Evolutionary conservation across 2,797 vertebrate species (phyloP), one percentile per base, ranked within the genome.

Genomic region (Pelodytes ibericus): DNA sequence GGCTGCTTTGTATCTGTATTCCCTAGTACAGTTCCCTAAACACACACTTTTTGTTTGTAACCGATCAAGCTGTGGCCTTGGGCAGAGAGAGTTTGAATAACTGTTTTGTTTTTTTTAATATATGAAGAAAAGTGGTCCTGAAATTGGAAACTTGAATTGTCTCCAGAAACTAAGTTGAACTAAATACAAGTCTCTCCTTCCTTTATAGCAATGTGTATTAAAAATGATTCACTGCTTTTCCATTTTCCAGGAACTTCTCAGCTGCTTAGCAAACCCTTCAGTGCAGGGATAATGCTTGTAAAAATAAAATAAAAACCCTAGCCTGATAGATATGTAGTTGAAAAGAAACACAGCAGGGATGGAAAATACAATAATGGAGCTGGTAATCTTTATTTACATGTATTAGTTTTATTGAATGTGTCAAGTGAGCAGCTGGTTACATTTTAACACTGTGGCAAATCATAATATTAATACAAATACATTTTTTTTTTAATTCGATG

Each of bases 131-230:
- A 26, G n/a, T 25, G 51, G 29, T 25, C 51, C 13, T 26, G 33
- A 58, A 58, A 58, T 22, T 70, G 67, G 67, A 70, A 70, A 70
- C 27, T 70, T 70, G 67, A 70, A 70, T n/a, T 10, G 8, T 9
- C 15, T 70, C 67, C 67, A 70, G 53, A 16, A 13, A 51, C n/a
- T 33, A 44, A 13, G 44, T 39, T 58, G 67, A 53, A 36, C 27
- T 70, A 58, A 70, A 57, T 20, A 25, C 51, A 39, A 51, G 20
- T 41, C 16, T 60, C 58, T 29, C 22, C n/a, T 60, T 60, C 27
- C 18, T n/a, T 33, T 16, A 39, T 70, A 70, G 58, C 67, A 70
- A 70, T 70, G 31, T 58, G 49, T 57, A 53, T 58, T 57, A 26
- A 70, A 49, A 39, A 53, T 70, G 67, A 70, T 70, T 70, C 67